Percentiles rank a stretch among this genome's conserved stretches.
These are phyloP conservation scores for Enchytraeus crypticus DNA, from an alignment of 2,888 invertebrate genomes.

Conservation along the genomic window DNA sequence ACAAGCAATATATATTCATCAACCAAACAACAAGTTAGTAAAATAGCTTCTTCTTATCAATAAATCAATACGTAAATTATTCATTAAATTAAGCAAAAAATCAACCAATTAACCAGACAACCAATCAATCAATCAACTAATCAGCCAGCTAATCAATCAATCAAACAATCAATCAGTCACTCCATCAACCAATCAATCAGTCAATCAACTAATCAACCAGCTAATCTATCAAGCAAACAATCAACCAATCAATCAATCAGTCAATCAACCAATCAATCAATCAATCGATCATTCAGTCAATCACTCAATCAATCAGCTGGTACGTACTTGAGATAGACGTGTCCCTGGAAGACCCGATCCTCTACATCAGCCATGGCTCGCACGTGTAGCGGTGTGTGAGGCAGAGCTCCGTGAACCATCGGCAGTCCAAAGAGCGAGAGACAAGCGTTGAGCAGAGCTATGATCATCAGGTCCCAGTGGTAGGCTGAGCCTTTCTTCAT, in stretches of 20 bases:
- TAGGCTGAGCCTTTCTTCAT: constrained; percentile 57
- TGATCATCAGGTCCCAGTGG: constrained; percentile 56
- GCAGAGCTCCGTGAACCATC: constrained; percentile 58
- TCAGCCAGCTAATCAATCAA: too few species aligned
- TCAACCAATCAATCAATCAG: too few species aligned
- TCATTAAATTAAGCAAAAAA: background rate
- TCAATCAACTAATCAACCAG: too few species aligned
- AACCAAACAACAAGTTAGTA: background rate
- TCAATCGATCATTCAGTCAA: too few species aligned
- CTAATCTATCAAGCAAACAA: too few species aligned
- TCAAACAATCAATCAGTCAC: too few species aligned
- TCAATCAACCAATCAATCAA: too few species aligned
- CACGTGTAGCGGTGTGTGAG: constrained; percentile 58
- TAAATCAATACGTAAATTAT: background rate
- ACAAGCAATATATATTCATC: background rate
- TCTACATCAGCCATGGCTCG: constrained; percentile 57
- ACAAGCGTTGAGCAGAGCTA: constrained; percentile 55
- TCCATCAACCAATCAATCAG: too few species aligned
- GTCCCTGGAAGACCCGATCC: constrained; percentile 57
- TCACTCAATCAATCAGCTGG: background rate
- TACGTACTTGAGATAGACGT: constrained; percentile 57
- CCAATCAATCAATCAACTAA: too few species aligned
- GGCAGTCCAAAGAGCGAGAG: constrained; percentile 55
- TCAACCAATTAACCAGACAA: too few species aligned
- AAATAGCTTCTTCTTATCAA: background rate